Base-by-base conservation (phyloP, 2,797 vertebrate species). In the Neomorphus geoffroyi region DNA sequence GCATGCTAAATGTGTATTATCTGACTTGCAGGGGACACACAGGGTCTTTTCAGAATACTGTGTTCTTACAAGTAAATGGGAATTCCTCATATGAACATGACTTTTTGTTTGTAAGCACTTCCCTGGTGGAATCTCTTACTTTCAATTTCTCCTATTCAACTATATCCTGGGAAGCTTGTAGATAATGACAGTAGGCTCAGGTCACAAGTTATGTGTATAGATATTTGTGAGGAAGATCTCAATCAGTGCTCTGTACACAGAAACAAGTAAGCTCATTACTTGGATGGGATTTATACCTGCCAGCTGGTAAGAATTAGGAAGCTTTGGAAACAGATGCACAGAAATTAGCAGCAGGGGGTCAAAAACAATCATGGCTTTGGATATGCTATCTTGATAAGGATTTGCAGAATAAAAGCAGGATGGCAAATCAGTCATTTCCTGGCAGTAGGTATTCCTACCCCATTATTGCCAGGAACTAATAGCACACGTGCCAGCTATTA, bases 301-400 rank as follows among this genome's bases (percentile, higher is more conserved):
- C 93, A 95, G 86, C 86, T 97, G 93, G 67, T 95, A 92, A 93
- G 94, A 94, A 91, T 93, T 94, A 95, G 82, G 91, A 94, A 90
- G 62, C 82, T 94, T 90, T 91, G 69, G 77, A 81, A 97, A 83
- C 89, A 90, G 93, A 92, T 86, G 66, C 85, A 26, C 66, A 90
- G 94, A 94, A 94, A 96, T 91, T 69, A 90, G 64, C 85, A 90
- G 81, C 3, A 4, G 39, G 85, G 35, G 21, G 61, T 78, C 26
- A 69, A 90, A 94, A 74, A 22, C 66, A 94, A 89, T 57, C 56
- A 65, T 66, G 60, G 58, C 87, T 93, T 85, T 93, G 82, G 70
- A 72, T 86, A 65, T 62, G 18, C 58, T 82, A 22, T 74, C 86
- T 92, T 90, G 89, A 90, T 80, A 81, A 86, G 80, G 73, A 90